These are phyloP conservation scores for Thera obeliscata DNA, from an alignment of 2,888 invertebrate genomes.

Conservation along the genomic window DNA sequence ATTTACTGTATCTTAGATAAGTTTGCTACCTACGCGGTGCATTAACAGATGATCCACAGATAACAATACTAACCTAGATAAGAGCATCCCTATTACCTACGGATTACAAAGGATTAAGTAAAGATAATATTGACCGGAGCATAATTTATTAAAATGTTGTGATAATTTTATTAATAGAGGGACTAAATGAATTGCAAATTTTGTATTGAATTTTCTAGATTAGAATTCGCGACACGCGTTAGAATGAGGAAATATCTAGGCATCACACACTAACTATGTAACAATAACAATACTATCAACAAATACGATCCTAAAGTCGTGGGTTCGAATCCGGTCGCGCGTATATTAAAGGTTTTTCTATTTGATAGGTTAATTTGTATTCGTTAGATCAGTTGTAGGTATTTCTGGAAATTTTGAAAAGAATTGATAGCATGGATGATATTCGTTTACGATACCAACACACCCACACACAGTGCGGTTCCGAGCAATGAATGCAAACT, in stretches of 20 bases:
- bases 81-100: background rate
- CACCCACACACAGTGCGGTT: background rate
- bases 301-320: too few species aligned
- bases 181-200: slow-evolving; percentile 12
- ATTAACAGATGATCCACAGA: slow-evolving; percentile 9
- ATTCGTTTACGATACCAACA: too few species aligned
- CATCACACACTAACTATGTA: slow-evolving; percentile 1
- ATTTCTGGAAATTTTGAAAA: too few species aligned
- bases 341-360: too few species aligned
- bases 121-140: background rate
- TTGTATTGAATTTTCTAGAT: slow-evolving; percentile 15
- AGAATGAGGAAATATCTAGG: slow-evolving; percentile 24
- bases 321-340: too few species aligned
- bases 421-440: too few species aligned
- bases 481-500: background rate
- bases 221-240: slow-evolving; percentile 22
- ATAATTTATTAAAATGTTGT: slow-evolving; percentile 24
- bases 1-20: slow-evolving; percentile 14
- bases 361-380: too few species aligned
- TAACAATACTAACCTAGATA: slow-evolving; percentile 9
- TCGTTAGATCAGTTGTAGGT: too few species aligned
- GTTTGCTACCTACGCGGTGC: slow-evolving; percentile 3
- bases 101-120: background rate
- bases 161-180: slow-evolving; percentile 20
- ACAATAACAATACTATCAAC: too few species aligned